These are phyloP conservation scores for Gobionotothen gibberifrons DNA, from an alignment of 2,797 vertebrate genomes.

Conservation along the genomic window DNA sequence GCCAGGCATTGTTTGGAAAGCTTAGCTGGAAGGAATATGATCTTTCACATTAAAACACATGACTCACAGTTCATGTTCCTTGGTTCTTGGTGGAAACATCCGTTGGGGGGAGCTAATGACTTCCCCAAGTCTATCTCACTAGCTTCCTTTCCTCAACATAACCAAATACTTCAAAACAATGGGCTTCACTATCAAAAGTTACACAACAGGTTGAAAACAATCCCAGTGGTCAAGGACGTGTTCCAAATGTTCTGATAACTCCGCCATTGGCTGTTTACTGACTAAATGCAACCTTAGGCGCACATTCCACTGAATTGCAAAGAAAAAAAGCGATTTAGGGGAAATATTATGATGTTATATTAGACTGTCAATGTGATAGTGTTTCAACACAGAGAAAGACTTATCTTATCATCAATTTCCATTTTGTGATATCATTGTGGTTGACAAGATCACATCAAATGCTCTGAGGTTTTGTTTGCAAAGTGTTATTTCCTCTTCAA, in stretches of 20 bases:
- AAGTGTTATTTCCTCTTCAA: slow-evolving; percentile 9
- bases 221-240: slow-evolving; percentile 10
- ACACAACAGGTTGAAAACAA: slow-evolving; percentile 44
- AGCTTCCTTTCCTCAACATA: slow-evolving; percentile 53
- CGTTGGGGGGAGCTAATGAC: slow-evolving; percentile 26
- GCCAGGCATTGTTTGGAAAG: slow-evolving; percentile 13
- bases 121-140: slow-evolving; percentile 17
- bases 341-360: background rate
- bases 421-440: background rate
- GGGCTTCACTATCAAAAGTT: slow-evolving; percentile 44
- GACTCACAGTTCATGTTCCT: slow-evolving; percentile 11
- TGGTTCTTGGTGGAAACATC: slow-evolving; percentile 34
- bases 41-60: background rate
- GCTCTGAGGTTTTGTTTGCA: background rate
- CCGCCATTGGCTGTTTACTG: background rate
- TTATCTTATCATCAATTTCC: background rate
- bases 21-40: background rate
- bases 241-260: slow-evolving; percentile 20
- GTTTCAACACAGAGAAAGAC: background rate
- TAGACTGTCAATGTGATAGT: background rate
- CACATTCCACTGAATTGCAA: background rate
- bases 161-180: slow-evolving; percentile 53
- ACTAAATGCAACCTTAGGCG: slow-evolving; percentile 4
- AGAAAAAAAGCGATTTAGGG: background rate
- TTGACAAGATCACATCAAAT: background rate